Evolutionary conservation across 2,888 invertebrate species (phyloP).

Genomic region (Aquatica leii): DNA sequence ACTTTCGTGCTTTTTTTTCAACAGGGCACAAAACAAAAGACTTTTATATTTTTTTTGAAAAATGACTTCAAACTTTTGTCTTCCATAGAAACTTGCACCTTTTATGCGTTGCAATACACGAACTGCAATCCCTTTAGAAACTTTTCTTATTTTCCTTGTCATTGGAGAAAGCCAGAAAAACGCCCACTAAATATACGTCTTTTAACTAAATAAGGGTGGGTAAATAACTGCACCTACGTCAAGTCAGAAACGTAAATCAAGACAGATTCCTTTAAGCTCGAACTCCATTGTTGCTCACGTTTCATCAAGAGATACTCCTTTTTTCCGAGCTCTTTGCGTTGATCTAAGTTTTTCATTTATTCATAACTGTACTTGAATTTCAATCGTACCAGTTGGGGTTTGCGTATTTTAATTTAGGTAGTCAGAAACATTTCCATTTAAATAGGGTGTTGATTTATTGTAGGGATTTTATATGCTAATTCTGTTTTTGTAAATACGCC

Average conservation of each 20-base stretch:
- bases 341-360: no score
- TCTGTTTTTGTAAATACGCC: neutral
- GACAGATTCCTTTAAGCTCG: neutral
- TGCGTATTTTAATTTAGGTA: conserved; percentile 1
- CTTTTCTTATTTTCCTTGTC: neutral
- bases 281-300: neutral
- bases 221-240: neutral
- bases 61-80: neutral
- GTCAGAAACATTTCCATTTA: conserved; percentile 1
- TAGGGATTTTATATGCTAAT: conserved; percentile 1
- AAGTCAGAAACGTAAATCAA: neutral
- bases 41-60: neutral
- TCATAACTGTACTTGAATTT: neutral
- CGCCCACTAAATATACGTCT: neutral
- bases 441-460: conserved; percentile 2
- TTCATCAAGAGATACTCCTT: neutral
- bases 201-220: neutral
- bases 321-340: no score
- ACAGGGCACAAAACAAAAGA: neutral
- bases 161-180: neutral
- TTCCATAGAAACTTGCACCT: neutral
- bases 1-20: neutral
- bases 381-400: neutral
- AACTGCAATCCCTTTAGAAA: neutral
- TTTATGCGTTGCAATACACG: neutral